Percentiles rank a stretch among this genome's conserved stretches.
These are phyloP conservation scores for Melanostoma scalare DNA, from an alignment of 2,888 invertebrate species.

Conservation along the genomic window DNA sequence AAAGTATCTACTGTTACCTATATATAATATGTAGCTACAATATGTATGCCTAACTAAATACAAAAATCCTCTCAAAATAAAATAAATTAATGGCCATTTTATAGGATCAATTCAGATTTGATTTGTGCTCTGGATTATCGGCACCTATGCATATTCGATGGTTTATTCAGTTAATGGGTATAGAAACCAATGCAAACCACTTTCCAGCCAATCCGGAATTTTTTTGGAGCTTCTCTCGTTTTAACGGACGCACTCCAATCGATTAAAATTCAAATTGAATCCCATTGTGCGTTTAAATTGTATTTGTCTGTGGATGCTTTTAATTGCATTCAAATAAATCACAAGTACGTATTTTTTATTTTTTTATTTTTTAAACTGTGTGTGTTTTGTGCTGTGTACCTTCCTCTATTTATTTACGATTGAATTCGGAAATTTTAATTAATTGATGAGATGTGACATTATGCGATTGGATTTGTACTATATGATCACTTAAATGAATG, in stretches of 20 bases:
- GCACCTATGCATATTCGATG: constrained; percentile 26
- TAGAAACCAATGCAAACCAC: constrained; percentile 43
- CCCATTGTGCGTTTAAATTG: constrained; percentile 68
- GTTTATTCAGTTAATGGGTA: constrained; percentile 57
- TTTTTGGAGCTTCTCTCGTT: constrained; percentile 2
- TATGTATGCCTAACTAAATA: too few species aligned
- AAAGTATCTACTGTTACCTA: too few species aligned
- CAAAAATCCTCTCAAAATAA: constrained; percentile 51
- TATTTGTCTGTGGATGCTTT: constrained; percentile 56
- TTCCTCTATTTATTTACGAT: constrained; percentile 8
- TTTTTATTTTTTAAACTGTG: constrained; percentile 7
- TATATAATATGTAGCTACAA: too few species aligned
- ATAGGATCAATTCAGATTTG: constrained; percentile 61
- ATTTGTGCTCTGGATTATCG: constrained; percentile 62
- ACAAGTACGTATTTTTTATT: constrained; percentile 41
- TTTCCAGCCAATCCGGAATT: constrained; percentile 35
- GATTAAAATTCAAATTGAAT: constrained; percentile 70
- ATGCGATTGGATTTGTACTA: constrained; percentile 53
- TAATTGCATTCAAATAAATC: constrained; percentile 69
- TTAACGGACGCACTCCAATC: constrained; percentile 42
- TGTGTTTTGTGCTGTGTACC: constrained; percentile 1
- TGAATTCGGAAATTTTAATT: constrained; percentile 53
- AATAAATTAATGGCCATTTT: constrained; percentile 59
- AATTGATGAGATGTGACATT: constrained; percentile 68
- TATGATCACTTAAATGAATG: constrained; percentile 59